A percentile compares a stretch with the other conserved stretches of the same genome.
Conservation (phyloP, 2,888 invertebrate genomes). For the Harpalus rubripes region DNA sequence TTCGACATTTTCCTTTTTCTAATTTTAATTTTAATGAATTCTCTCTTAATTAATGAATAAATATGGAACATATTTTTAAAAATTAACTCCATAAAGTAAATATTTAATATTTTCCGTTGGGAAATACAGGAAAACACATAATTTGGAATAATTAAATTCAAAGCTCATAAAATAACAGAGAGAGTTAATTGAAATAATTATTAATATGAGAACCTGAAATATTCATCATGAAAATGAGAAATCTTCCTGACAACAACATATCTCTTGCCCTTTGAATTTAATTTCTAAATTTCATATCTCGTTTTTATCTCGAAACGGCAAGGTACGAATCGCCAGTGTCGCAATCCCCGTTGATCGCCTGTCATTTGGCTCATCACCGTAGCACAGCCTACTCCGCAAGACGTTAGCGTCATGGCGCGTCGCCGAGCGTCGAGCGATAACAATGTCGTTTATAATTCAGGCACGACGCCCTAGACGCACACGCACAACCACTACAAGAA, state of each 20-base stretch:
- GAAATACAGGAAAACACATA: not conserved
- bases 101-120: not conserved
- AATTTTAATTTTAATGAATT: not conserved
- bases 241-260: no score
- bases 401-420: constrained; percentile 48
- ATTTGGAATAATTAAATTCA: not conserved
- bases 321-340: not conserved
- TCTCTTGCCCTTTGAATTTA: no score
- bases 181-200: not conserved
- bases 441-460: constrained; percentile 66
- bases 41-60: not conserved
- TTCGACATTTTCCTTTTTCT: constrained; percentile 6
- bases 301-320: not conserved
- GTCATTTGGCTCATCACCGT: constrained; percentile 54
- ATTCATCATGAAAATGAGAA: not conserved
- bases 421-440: constrained; percentile 48
- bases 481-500: not conserved
- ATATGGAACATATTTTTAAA: not conserved
- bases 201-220: not conserved
- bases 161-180: not conserved
- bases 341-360: constrained; percentile 17
- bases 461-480: constrained; percentile 52
- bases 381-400: constrained; percentile 41
- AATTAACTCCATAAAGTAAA: not conserved
- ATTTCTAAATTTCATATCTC: not conserved